phyloP scores from a whole-genome alignment of 2,113 vertebrate species.

The Neomonachus schauinslandi region DNA sequence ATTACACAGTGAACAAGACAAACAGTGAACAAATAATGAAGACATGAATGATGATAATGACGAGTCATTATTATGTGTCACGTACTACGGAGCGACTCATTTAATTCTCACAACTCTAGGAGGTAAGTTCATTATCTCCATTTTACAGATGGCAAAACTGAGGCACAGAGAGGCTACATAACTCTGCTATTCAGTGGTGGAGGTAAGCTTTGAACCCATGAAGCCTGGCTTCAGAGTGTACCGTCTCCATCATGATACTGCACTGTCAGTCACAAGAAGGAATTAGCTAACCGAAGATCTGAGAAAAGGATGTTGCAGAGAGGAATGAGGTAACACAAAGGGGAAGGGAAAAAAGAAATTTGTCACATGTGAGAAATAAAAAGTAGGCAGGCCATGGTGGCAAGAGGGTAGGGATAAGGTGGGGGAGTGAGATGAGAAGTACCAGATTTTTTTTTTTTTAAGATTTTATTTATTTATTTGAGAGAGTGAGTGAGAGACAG shows the following conservation, averaged over 20 bases:
- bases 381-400: neutral
- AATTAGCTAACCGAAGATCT: neutral
- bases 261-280: neutral
- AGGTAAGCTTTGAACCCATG: neutral
- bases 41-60: neutral
- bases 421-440: neutral
- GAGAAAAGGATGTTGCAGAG: neutral
- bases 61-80: neutral
- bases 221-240: neutral
- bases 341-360: neutral
- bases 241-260: neutral
- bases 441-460: neutral
- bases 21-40: slow-evolving; percentile 35
- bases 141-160: slow-evolving; percentile 27
- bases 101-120: neutral
- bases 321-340: neutral
- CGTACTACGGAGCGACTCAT: neutral
- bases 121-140: neutral
- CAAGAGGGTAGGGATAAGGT: neutral
- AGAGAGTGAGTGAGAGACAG: neutral
- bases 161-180: neutral
- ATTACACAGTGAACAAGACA: neutral
- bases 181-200: neutral
- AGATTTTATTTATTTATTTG: neutral
- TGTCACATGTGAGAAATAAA: neutral